Conservation (phyloP, 1,140 invertebrate genomes). For the Penaeus indicus region DNA sequence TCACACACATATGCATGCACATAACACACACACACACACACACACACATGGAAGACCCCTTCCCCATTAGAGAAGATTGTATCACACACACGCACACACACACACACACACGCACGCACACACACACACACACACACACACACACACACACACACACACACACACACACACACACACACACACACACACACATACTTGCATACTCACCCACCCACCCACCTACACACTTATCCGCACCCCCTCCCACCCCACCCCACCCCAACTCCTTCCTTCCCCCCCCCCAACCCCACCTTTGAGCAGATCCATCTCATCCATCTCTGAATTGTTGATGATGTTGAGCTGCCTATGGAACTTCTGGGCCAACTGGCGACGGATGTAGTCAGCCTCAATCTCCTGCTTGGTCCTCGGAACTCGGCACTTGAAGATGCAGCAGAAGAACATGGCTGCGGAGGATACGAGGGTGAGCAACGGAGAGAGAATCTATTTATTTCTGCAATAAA, state of each 20-base stretch:
- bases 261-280: neutral
- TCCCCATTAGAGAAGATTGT: too few relatives aligned
- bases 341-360: slow-evolving; percentile 85
- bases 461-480: neutral
- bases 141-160: too few relatives aligned
- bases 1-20: too few relatives aligned
- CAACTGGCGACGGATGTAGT: slow-evolving; percentile 86
- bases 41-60: too few relatives aligned
- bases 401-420: slow-evolving; percentile 89
- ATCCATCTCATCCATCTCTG: slow-evolving; percentile 80
- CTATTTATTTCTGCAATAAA: too few relatives aligned
- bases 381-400: slow-evolving; percentile 93
- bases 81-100: too few relatives aligned
- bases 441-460: slow-evolving; percentile 70
- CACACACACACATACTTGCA: neutral
- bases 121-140: too few relatives aligned
- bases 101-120: too few relatives aligned
- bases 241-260: neutral
- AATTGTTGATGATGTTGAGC: slow-evolving; percentile 84
- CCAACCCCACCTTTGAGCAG: slow-evolving; percentile 54
- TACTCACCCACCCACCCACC: neutral
- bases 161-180: too few relatives aligned
- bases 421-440: slow-evolving; percentile 88
- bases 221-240: neutral
- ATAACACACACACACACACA: too few relatives aligned